Conservation (phyloP, 1,140 invertebrate species). For the Dinothrombium tinctorium region DNA sequence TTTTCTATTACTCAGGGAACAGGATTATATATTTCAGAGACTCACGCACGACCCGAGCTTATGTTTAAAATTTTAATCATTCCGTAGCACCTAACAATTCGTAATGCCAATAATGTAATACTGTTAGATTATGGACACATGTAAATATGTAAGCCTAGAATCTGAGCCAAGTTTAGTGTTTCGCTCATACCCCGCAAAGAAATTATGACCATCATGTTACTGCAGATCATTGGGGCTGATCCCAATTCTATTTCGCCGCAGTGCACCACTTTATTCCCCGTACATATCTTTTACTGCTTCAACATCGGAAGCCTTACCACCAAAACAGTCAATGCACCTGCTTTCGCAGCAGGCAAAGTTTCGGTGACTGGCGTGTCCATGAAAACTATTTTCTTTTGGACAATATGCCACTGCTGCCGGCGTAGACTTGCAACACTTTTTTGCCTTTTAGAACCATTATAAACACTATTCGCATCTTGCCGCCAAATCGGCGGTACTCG, state of each 20-base stretch:
- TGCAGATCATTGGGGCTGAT: constrained; percentile 86
- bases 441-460: constrained; percentile 72
- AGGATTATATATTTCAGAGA: constrained; percentile 85
- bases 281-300: constrained; percentile 42
- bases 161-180: constrained; percentile 71
- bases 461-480: constrained; percentile 45
- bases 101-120: too few relatives aligned
- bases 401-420: too few relatives aligned
- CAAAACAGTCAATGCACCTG: constrained; percentile 91
- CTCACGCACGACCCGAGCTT: constrained; percentile 84
- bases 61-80: constrained; percentile 75
- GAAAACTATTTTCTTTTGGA: too few relatives aligned
- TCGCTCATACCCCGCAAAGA: constrained; percentile 73
- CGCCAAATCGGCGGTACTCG: constrained; percentile 48
- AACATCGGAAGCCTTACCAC: constrained; percentile 51
- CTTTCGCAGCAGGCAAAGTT: constrained; percentile 49
- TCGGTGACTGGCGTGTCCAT: constrained; percentile 62
- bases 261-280: constrained; percentile 76
- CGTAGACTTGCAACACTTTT: too few relatives aligned
- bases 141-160: constrained; percentile 71
- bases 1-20: constrained; percentile 65
- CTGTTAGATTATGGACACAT: too few relatives aligned
- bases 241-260: constrained; percentile 74
- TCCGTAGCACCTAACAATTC: too few relatives aligned
- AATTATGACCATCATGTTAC: constrained; percentile 83